These are phyloP conservation scores for Noctua janthina DNA, from an alignment of 2,888 invertebrate genomes.

Conservation along the genomic window DNA sequence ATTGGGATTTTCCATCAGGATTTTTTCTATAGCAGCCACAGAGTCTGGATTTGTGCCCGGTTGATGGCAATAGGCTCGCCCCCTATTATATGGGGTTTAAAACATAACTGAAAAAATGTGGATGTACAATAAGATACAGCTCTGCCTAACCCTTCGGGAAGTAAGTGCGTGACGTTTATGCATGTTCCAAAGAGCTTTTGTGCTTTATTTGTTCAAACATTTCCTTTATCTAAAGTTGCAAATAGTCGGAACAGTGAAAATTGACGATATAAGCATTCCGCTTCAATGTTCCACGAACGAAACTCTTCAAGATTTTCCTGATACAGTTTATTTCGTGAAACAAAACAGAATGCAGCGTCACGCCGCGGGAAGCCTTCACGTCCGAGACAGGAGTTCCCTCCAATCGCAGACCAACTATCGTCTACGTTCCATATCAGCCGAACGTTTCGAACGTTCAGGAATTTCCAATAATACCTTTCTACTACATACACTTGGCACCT, in stretches of 20 bases:
- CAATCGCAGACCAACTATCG: slow-evolving; percentile 86
- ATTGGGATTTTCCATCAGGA: too few species aligned
- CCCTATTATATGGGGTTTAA: background rate
- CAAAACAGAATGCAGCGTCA: slow-evolving; percentile 73
- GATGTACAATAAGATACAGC: background rate
- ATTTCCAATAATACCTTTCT: slow-evolving; percentile 87
- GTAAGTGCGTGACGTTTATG: background rate
- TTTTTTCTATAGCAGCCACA: background rate
- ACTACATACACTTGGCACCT: slow-evolving; percentile 54
- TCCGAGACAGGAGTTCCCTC: slow-evolving; percentile 77
- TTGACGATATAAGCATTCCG: slow-evolving; percentile 31
- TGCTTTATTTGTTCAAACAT: slow-evolving; percentile 20
- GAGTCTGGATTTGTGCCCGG: background rate
- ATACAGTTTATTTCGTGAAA: slow-evolving; percentile 64
- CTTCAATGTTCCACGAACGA: slow-evolving; percentile 40
- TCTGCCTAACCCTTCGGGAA: background rate
- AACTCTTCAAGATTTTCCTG: slow-evolving; percentile 48
- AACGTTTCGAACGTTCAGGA: slow-evolving; percentile 85
- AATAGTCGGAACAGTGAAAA: slow-evolving; percentile 17
- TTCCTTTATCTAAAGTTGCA: slow-evolving; percentile 24
- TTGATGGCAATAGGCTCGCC: background rate
- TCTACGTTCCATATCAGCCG: slow-evolving; percentile 83
- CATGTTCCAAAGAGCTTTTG: background rate
- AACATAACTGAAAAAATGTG: background rate
- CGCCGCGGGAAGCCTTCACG: slow-evolving; percentile 78